phyloP scores from a whole-genome alignment of 1,140 invertebrate genomes.

The Heterodera carotae region DNA sequence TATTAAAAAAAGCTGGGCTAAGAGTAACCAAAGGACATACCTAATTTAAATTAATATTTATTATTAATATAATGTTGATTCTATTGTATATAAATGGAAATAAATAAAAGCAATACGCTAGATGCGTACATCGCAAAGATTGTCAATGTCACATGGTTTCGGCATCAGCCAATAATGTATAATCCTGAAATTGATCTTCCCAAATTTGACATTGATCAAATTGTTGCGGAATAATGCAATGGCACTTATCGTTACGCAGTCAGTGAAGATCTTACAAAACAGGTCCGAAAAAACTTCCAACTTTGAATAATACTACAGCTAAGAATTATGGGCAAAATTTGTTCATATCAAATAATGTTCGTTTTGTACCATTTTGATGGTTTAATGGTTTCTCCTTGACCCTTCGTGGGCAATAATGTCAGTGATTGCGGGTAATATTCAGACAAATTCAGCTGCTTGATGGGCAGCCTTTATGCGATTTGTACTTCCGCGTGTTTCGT shows the following conservation, averaged over 20 bases:
- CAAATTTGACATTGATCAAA: slow-evolving; percentile 55
- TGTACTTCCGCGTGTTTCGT: slow-evolving; percentile 49
- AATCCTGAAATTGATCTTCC: slow-evolving; percentile 61
- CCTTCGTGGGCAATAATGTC: too few relatives aligned
- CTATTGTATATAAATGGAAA: too few relatives aligned
- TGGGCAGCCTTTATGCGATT: slow-evolving; percentile 72
- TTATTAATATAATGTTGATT: too few relatives aligned
- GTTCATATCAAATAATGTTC: too few relatives aligned
- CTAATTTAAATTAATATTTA: too few relatives aligned
- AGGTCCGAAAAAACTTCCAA: too few relatives aligned
- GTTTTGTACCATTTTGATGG: too few relatives aligned
- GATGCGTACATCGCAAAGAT: slow-evolving; percentile 61
- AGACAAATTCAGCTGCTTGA: slow-evolving; percentile 73
- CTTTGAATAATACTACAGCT: too few relatives aligned
- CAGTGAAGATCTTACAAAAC: slow-evolving; percentile 55
- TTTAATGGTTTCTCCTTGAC: too few relatives aligned
- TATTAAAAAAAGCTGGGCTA: too few relatives aligned
- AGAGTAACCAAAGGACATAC: too few relatives aligned
- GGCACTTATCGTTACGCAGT: slow-evolving; percentile 63
- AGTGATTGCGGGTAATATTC: slow-evolving; percentile 21
- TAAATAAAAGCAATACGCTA: slow-evolving; percentile 10
- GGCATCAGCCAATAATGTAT: slow-evolving; percentile 38
- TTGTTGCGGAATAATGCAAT: slow-evolving; percentile 55
- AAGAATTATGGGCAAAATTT: too few relatives aligned
- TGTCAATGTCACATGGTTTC: slow-evolving; percentile 62